Conservation (phyloP, 2,888 invertebrate genomes). For the Drosophila nigritarsus region DNA sequence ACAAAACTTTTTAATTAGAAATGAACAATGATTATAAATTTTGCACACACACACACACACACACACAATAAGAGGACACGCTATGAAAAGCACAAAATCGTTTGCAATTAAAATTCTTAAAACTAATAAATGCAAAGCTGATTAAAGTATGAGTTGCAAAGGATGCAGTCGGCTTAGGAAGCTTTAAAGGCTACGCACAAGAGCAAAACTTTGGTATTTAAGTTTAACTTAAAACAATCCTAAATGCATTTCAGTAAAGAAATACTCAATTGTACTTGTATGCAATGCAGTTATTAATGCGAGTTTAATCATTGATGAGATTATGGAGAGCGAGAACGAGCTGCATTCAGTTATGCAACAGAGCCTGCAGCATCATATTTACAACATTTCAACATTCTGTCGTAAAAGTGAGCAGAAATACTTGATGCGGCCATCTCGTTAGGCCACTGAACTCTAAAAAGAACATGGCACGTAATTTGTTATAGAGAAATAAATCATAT, state of each 20-base stretch:
- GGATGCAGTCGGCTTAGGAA: background rate
- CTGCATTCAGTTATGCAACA: background rate
- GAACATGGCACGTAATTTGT: conserved; percentile 27
- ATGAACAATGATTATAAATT: too few species aligned
- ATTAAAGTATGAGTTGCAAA: background rate
- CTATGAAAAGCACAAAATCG: background rate
- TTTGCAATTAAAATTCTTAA: background rate
- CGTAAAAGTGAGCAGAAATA: background rate
- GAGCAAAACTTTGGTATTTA: background rate
- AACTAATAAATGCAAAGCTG: background rate
- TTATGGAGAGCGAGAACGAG: background rate
- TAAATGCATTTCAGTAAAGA: background rate
- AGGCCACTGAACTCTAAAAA: conserved; percentile 48
- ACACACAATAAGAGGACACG: background rate
- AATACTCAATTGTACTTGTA: background rate
- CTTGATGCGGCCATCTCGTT: conserved; percentile 10
- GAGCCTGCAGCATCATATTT: conserved; percentile 3
- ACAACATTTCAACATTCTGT: background rate
- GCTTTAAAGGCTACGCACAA: background rate
- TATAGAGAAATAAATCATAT: conserved; percentile 45
- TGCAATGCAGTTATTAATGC: background rate
- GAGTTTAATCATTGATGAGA: background rate
- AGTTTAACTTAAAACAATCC: background rate
- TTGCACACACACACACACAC: background rate
- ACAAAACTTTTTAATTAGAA: too few species aligned